phyloP scores from a whole-genome alignment of 2,888 invertebrate genomes.

The Hyles lineata region DNA sequence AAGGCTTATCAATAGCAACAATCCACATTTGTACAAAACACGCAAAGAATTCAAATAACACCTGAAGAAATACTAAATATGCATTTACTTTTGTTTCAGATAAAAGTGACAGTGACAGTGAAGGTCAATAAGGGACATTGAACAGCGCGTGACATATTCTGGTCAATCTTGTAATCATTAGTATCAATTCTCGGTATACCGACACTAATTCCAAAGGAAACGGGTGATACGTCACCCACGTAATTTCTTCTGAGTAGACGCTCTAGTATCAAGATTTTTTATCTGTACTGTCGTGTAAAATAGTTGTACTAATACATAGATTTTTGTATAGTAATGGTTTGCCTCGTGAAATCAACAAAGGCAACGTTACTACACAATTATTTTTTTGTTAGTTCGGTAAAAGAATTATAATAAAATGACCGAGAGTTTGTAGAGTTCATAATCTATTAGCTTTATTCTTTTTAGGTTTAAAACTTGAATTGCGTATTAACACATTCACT shows the following conservation, averaged over 20 bases:
- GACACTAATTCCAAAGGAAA: constrained; percentile 28
- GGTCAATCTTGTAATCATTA: constrained; percentile 82
- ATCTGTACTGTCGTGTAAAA: not conserved
- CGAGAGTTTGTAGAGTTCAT: constrained; percentile 47
- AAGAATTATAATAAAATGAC: constrained; percentile 5
- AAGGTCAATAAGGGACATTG: constrained; percentile 90
- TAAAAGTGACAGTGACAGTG: constrained; percentile 97
- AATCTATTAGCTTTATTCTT: constrained; percentile 78
- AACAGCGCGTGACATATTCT: constrained; percentile 80
- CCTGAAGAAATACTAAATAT: constrained; percentile 22
- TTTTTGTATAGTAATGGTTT: not conserved
- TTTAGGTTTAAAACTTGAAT: constrained; percentile 59
- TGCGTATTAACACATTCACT: constrained; percentile 84
- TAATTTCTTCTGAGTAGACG: not conserved
- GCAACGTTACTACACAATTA: not conserved
- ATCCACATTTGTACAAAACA: not conserved
- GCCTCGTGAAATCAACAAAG: not conserved
- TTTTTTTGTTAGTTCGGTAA: not conserved
- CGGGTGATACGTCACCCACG: not conserved
- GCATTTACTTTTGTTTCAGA: constrained; percentile 85
- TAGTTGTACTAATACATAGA: not conserved
- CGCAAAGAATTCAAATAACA: not conserved
- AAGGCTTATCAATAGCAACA: not conserved
- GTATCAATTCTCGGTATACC: constrained; percentile 70
- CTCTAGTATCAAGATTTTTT: constrained; percentile 4